These are phyloP conservation scores for Drosophila ustulata DNA, from an alignment of 2,888 invertebrate genomes.

Conservation along the genomic window DNA sequence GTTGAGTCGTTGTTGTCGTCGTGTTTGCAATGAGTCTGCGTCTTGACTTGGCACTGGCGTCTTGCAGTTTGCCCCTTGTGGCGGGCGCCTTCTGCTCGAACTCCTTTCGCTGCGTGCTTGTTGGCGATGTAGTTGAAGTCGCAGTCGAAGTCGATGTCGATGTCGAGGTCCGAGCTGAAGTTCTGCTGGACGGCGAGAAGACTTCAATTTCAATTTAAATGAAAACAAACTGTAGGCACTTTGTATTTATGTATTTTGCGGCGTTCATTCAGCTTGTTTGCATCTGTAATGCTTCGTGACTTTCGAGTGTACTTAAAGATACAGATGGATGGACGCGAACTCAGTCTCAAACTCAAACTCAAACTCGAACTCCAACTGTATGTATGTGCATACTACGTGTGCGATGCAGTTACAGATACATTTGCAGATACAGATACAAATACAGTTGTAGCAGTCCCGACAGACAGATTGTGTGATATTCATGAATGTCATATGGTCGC, in stretches of 20 bases:
- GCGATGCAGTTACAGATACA: constrained; percentile 19
- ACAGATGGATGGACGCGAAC: constrained; percentile 70
- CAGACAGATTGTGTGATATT: constrained; percentile 31
- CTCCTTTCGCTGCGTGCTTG: not conserved
- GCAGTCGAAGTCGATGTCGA: constrained; percentile 7
- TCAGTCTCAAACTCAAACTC: constrained; percentile 28
- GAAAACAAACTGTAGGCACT: constrained; percentile 81
- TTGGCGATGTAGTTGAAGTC: constrained; percentile 26
- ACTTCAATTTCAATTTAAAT: constrained; percentile 81
- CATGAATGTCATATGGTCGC: constrained; percentile 21
- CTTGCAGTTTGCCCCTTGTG: constrained; percentile 32
- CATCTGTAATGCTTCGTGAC: constrained; percentile 82
- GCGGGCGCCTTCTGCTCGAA: constrained; percentile 48
- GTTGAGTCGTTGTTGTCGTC: constrained; percentile 12
- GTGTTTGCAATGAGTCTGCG: constrained; percentile 75
- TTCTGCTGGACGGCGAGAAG: constrained; percentile 45
- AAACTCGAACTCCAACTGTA: constrained; percentile 36
- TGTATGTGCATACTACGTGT: constrained; percentile 19
- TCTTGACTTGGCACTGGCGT: constrained; percentile 58
- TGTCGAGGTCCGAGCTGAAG: constrained; percentile 32
- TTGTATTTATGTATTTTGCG: constrained; percentile 80
- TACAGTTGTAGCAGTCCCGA: not conserved
- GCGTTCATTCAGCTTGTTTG: constrained; percentile 80
- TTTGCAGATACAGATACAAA: constrained; percentile 21
- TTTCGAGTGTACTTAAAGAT: constrained; percentile 77